Conservation (phyloP, 2,888 invertebrate genomes). For the Linyphia triangularis region DNA sequence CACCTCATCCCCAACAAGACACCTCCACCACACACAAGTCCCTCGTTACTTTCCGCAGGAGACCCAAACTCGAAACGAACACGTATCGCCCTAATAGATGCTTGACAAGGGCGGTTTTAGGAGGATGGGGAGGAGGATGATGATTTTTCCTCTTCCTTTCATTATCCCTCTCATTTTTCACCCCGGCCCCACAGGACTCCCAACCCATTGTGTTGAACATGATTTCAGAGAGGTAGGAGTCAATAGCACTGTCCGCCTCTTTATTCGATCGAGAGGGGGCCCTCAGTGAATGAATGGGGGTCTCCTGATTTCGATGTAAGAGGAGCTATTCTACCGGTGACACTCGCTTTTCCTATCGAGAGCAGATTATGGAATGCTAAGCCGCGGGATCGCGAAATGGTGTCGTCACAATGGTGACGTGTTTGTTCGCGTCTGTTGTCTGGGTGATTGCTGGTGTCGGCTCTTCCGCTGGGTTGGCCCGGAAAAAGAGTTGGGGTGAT, state of each 20-base stretch:
- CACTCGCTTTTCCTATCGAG: constrained; percentile 14
- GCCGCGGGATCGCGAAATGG: background rate
- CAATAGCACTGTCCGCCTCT: constrained; percentile 40
- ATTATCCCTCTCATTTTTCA: constrained; percentile 74
- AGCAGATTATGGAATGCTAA: constrained; percentile 28
- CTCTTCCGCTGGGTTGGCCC: too few relatives aligned
- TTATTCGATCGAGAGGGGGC: constrained; percentile 38
- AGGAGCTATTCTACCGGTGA: background rate
- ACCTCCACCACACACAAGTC: constrained; percentile 3
- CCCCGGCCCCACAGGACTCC: constrained; percentile 16
- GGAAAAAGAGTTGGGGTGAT: too few relatives aligned
- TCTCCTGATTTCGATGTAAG: constrained; percentile 25
- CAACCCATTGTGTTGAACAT: constrained; percentile 54
- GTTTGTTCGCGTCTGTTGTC: background rate
- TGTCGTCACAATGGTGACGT: background rate
- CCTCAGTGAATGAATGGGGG: background rate
- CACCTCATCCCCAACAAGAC: constrained; percentile 48
- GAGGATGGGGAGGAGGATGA: constrained; percentile 52
- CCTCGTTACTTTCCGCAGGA: constrained; percentile 32
- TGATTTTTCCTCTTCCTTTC: constrained; percentile 64
- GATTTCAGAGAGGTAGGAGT: constrained; percentile 59
- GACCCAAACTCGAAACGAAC: constrained; percentile 65
- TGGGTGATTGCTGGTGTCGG: background rate
- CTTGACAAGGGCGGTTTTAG: constrained; percentile 67
- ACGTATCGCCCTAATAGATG: constrained; percentile 66